Base-by-base conservation (phyloP, 1,140 invertebrate species). In the Aphaenogaster floridana region DNA sequence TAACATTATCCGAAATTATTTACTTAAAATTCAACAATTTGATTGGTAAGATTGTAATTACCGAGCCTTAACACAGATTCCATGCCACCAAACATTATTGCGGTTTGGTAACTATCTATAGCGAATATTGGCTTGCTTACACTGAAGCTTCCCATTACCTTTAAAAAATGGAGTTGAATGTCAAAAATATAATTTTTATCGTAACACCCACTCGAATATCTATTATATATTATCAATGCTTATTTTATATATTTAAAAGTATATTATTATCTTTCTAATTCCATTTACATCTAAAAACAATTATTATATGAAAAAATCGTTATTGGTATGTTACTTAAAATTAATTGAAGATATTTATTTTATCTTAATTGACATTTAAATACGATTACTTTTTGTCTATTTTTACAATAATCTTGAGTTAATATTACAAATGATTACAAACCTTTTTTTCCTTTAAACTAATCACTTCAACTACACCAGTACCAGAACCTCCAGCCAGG, bases 31-130 rank as follows among this genome's bases (percentile, higher is more conserved):
- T 28, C 28, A 59, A 59, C 57, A 59, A 59, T 59, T 28, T 59
- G 8, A 6, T 59, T 59, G 21, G 0, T 13, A 52, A 17, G 77
- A 87, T 63, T 88, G 36, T 89, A 93, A 80, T 92, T 79, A 48
- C 87, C 93, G 17, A 93, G 54, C 48, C 89, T 90, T 54, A 94
- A 80, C 0, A 89, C 61, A 48, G 89, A 86, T 81, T 94, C 93
- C 91, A 94, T 92, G 1, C 94, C 94, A 50, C 94, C 94, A 74
- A 91, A 95, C 39, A 93, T 80, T 21, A 94, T 92, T 21, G 57
- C 83, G 0, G 87, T 84, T 50, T 69, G 77, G 69, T 88, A 86
- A 71, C 91, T 93, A 64, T 95, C 94, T 34, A 94, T 57, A 0
- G 92, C 84, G 8, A 93, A 68, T 3, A 93, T 87, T 17, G 92